Conservation (phyloP, 1,140 invertebrate species). For the Drosophila nebulosa region DNA sequence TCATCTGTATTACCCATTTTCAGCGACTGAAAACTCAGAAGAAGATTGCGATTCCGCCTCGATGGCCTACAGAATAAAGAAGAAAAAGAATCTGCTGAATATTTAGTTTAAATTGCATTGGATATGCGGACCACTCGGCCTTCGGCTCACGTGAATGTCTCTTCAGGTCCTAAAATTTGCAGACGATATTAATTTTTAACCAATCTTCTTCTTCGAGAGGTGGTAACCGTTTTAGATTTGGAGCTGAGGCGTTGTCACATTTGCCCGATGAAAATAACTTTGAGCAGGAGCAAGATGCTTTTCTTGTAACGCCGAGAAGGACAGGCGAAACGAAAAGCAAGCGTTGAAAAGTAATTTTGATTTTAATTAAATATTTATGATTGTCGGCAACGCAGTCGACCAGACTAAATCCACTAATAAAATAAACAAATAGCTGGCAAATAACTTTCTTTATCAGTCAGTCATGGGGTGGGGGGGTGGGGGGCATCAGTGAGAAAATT, state of each 20-base stretch:
- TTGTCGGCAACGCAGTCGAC: not conserved
- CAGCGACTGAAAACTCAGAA: too few species aligned
- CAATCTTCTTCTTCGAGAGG: too few species aligned
- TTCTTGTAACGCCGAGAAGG: not conserved
- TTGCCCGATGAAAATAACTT: not conserved
- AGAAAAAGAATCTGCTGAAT: too few species aligned
- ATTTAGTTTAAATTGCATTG: too few species aligned
- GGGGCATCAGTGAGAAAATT: slow-evolving; percentile 71
- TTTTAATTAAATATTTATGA: slow-evolving; percentile 77
- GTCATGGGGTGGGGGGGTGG: not conserved
- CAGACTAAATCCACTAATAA: slow-evolving; percentile 49
- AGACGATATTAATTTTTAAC: too few species aligned
- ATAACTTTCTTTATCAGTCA: slow-evolving; percentile 80
- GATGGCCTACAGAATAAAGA: too few species aligned
- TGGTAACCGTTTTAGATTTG: too few species aligned
- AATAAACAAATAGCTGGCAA: slow-evolving; percentile 73
- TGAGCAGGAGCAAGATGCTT: not conserved
- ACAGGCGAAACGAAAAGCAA: not conserved
- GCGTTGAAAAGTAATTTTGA: slow-evolving; percentile 69
- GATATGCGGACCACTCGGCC: too few species aligned
- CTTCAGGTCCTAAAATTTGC: too few species aligned
- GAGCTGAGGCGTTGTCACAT: not conserved
- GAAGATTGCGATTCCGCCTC: too few species aligned
- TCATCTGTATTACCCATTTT: too few species aligned
- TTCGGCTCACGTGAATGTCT: too few species aligned